A percentile compares a stretch with the other conserved stretches of the same genome.
These are phyloP conservation scores for Paratrypauchen microcephalus DNA, from an alignment of 2,797 vertebrate species.

Conservation along the genomic window DNA sequence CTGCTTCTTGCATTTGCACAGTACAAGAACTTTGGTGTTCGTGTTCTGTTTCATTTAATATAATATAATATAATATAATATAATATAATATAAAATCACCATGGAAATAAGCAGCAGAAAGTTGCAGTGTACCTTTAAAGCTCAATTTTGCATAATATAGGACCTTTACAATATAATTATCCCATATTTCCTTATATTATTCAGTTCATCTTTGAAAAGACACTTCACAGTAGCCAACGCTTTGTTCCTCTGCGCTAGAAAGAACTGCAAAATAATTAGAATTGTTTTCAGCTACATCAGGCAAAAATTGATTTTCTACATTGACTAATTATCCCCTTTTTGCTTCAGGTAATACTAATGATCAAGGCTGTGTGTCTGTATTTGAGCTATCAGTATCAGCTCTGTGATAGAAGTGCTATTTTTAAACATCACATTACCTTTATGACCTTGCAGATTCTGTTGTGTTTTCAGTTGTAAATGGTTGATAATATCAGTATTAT, in stretches of 20 bases:
- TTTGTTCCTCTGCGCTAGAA: not conserved
- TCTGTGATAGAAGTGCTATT: not conserved
- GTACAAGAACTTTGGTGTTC: too few species aligned
- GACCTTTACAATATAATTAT: too few species aligned
- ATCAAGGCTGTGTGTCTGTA: not conserved
- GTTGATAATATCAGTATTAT: too few species aligned
- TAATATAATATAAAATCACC: too few species aligned
- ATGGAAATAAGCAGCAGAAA: too few species aligned
- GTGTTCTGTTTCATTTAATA: too few species aligned
- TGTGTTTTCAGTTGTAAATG: not conserved
- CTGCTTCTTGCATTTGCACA: too few species aligned
- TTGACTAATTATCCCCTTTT: slow-evolving; percentile 1
- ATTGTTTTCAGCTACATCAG: slow-evolving; percentile 10
- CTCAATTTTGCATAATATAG: too few species aligned
- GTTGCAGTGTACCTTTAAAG: too few species aligned
- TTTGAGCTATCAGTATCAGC: not conserved
- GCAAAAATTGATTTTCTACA: slow-evolving; percentile 5
- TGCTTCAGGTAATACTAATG: slow-evolving; percentile 7
- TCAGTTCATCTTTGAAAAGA: not conserved
- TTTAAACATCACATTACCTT: not conserved
- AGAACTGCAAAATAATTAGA: slow-evolving; percentile 12
- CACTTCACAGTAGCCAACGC: too few species aligned
- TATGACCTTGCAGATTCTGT: not conserved
- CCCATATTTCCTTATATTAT: not conserved
- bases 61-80: too few species aligned